Conservation (phyloP, 2,888 invertebrate species). For the Heliconius aoede region DNA sequence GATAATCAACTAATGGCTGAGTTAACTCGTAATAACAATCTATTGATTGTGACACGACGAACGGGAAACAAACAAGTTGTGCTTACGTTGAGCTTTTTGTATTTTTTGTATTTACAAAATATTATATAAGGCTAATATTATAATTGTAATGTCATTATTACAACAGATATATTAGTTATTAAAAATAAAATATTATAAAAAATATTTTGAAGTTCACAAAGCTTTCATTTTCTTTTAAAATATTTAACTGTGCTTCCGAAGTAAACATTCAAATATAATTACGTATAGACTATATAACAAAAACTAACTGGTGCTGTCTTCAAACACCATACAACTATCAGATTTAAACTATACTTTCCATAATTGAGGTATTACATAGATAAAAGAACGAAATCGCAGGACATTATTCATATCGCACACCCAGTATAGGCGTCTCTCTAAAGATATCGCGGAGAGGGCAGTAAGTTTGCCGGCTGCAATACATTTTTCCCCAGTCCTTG, state of each 20-base stretch:
- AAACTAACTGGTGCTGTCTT: neutral
- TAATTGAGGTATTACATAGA: slow-evolving; percentile 66
- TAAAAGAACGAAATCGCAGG: slow-evolving; percentile 78
- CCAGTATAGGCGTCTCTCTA: slow-evolving; percentile 74
- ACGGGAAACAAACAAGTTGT: slow-evolving; percentile 37
- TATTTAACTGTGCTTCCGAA: too few relatives aligned
- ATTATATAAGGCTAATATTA: neutral
- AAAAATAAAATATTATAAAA: too few relatives aligned
- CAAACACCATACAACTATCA: neutral
- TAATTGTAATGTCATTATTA: neutral
- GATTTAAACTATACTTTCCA: slow-evolving; percentile 18
- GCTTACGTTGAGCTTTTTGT: neutral
- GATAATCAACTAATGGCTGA: slow-evolving; percentile 53
- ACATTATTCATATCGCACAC: slow-evolving; percentile 77
- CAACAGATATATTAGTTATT: too few relatives aligned
- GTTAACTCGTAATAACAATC: slow-evolving; percentile 42
- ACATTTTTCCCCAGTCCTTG: slow-evolving; percentile 79
- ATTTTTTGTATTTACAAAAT: neutral
- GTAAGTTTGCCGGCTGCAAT: slow-evolving; percentile 82
- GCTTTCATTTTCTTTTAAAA: too few relatives aligned
- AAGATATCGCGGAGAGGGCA: slow-evolving; percentile 83
- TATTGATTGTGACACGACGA: slow-evolving; percentile 29
- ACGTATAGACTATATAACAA: neutral
- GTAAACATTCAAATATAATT: neutral
- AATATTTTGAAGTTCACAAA: too few relatives aligned